phyloP scores from a whole-genome alignment of 2,888 invertebrate genomes.

The Meiosimyza decipiens region DNA sequence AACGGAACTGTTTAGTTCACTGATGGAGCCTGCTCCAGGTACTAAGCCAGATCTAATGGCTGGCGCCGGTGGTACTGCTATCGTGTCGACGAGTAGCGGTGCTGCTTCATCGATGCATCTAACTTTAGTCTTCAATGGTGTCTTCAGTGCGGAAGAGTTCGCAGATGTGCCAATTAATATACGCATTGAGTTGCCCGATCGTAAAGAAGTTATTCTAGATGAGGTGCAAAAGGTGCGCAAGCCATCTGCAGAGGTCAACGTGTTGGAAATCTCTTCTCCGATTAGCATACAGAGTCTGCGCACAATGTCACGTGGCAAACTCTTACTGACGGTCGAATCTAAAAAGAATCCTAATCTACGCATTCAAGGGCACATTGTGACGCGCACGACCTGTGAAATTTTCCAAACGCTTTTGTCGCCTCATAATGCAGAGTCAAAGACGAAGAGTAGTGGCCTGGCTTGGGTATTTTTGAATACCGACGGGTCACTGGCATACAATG shows the following conservation, averaged over 20 bases:
- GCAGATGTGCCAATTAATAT: slow-evolving; percentile 77
- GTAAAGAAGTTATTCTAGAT: slow-evolving; percentile 78
- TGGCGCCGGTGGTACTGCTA: slow-evolving; percentile 84
- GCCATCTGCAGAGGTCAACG: slow-evolving; percentile 80
- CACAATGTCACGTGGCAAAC: slow-evolving; percentile 80
- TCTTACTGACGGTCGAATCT: slow-evolving; percentile 78
- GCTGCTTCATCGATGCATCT: slow-evolving; percentile 84
- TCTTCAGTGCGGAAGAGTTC: slow-evolving; percentile 75
- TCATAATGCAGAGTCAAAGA: slow-evolving; percentile 66
- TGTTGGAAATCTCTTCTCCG: slow-evolving; percentile 82
- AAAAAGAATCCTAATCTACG: slow-evolving; percentile 74
- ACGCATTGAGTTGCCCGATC: slow-evolving; percentile 76
- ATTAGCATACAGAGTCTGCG: slow-evolving; percentile 81
- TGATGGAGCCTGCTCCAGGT: slow-evolving; percentile 76
- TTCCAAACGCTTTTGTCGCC: slow-evolving; percentile 79
- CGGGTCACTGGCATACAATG: slow-evolving; percentile 81
- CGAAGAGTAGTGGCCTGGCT: slow-evolving; percentile 76
- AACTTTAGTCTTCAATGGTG: slow-evolving; percentile 84
- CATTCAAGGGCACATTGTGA: slow-evolving; percentile 78
- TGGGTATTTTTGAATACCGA: slow-evolving; percentile 83
- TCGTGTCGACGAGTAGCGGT: slow-evolving; percentile 83
- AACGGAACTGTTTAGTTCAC: slow-evolving; percentile 84
- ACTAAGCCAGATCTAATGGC: slow-evolving; percentile 71
- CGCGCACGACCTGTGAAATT: slow-evolving; percentile 82
- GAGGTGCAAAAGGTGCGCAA: slow-evolving; percentile 78